Percentiles rank a stretch among this genome's conserved stretches.
Evolutionary conservation across 1,140 invertebrate species (phyloP).

Genomic region (Frieseomelitta varia): DNA sequence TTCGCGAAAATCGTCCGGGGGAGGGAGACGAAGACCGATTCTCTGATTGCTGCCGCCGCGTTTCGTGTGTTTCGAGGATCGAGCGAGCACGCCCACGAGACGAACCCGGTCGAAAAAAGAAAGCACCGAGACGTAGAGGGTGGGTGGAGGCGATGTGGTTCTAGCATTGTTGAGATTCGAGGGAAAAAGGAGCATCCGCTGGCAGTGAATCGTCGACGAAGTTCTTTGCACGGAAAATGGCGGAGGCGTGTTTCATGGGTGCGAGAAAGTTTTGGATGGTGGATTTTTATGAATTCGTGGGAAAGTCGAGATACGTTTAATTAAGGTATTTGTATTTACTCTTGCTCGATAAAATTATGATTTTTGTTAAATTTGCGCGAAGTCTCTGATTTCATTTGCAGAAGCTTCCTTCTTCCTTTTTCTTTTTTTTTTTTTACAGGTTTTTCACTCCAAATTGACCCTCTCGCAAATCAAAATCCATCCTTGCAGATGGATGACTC

Average conservation of each 20-base stretch:
- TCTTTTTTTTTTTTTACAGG: too few species aligned
- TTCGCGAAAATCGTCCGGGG: constrained; percentile 34
- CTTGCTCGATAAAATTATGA: too few species aligned
- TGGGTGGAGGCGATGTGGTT: not conserved
- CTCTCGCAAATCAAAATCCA: too few species aligned
- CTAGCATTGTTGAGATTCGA: not conserved
- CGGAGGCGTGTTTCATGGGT: not conserved
- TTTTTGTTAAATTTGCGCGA: too few species aligned
- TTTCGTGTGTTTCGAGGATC: constrained; percentile 22
- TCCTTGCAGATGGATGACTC: too few species aligned
- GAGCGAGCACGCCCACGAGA: not conserved
- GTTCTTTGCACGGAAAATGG: constrained; percentile 13
- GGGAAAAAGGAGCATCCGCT: not conserved
- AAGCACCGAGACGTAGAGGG: not conserved
- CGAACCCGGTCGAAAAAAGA: not conserved
- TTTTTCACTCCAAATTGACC: too few species aligned
- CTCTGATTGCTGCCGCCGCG: constrained; percentile 35
- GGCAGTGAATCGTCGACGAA: constrained; percentile 16
- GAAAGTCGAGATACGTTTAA: too few species aligned
- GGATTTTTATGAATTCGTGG: not conserved
- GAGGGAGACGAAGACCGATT: constrained; percentile 13
- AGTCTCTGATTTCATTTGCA: too few species aligned
- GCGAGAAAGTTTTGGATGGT: not conserved
- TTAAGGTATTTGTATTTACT: too few species aligned
- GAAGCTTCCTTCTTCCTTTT: too few species aligned